phyloP scores from a whole-genome alignment of 2,113 vertebrate species.

The Hypomesus transpacificus region DNA sequence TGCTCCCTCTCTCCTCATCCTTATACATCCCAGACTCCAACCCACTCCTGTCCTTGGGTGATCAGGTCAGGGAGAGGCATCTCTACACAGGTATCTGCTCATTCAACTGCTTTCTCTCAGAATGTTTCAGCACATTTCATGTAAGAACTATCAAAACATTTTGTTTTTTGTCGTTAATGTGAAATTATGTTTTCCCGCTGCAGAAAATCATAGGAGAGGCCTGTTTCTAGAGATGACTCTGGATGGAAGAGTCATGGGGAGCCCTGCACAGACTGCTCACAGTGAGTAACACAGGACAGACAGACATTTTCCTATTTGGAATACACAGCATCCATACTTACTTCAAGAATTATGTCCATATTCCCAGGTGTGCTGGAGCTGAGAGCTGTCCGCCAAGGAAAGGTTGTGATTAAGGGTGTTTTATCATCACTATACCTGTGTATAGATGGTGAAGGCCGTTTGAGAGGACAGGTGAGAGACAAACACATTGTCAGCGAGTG shows the following conservation, averaged over 20 bases:
- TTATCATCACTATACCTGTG: constrained; percentile 67
- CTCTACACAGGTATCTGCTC: constrained; percentile 70
- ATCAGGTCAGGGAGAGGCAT: constrained; percentile 62
- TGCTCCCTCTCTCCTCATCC: constrained; percentile 41
- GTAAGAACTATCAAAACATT: not conserved
- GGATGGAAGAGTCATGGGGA: constrained; percentile 66
- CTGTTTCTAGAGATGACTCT: constrained; percentile 65
- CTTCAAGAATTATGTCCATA: constrained; percentile 14
- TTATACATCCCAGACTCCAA: constrained; percentile 65
- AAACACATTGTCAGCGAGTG: not conserved
- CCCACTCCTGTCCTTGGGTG: constrained; percentile 59
- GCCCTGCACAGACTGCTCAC: constrained; percentile 41
- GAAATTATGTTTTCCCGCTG: not conserved
- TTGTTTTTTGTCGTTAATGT: not conserved
- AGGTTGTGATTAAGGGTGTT: constrained; percentile 57
- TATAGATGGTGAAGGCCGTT: constrained; percentile 49
- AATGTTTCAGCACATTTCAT: not conserved
- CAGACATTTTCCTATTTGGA: not conserved
- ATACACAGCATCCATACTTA: not conserved
- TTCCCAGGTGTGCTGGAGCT: constrained; percentile 67
- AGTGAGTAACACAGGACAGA: constrained; percentile 51
- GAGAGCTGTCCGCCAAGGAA: constrained; percentile 58
- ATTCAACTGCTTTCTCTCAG: not conserved
- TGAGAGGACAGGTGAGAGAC: constrained; percentile 64
- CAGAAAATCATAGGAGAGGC: constrained; percentile 65